Conservation (phyloP, 1,140 invertebrate genomes). For the Tetragonula clypearis region DNA sequence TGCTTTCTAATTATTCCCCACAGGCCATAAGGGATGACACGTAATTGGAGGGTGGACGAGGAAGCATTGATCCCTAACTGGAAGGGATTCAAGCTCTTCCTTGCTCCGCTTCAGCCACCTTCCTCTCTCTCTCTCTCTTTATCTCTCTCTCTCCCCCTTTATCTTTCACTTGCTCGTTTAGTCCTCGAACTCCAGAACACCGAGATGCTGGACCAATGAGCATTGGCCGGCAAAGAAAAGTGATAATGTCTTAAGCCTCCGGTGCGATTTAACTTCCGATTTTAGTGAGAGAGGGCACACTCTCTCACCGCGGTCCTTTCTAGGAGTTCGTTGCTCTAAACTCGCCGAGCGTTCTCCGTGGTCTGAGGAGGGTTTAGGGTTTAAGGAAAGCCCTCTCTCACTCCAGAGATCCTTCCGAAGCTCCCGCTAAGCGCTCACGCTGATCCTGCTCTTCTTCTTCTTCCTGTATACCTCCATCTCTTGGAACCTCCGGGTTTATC, state of each 20-base stretch:
- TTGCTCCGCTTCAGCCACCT: conserved; percentile 29
- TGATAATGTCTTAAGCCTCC: conserved; percentile 80
- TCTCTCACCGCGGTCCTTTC: conserved; percentile 60
- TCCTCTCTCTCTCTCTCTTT: not conserved
- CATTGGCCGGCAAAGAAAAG: conserved; percentile 77
- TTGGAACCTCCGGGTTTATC: conserved; percentile 76
- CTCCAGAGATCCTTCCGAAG: conserved; percentile 73
- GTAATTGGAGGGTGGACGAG: conserved; percentile 79
- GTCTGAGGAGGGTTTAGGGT: conserved; percentile 79
- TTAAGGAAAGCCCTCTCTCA: conserved; percentile 75
- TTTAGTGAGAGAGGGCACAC: conserved; percentile 69
- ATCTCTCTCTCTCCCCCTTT: not conserved
- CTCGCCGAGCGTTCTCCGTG: conserved; percentile 69
- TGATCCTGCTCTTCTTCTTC: conserved; percentile 77
- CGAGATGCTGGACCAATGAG: conserved; percentile 65
- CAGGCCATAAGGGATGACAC: conserved; percentile 77
- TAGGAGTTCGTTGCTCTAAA: conserved; percentile 76
- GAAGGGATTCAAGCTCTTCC: conserved; percentile 70
- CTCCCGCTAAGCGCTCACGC: conserved; percentile 76
- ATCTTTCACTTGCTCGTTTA: conserved; percentile 24
- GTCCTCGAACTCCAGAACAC: conserved; percentile 53
- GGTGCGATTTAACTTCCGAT: conserved; percentile 81
- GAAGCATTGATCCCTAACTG: conserved; percentile 76
- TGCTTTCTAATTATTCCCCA: conserved; percentile 81
- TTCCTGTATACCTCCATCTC: conserved; percentile 47